A percentile compares a stretch with the other conserved stretches of the same genome.
These are phyloP conservation scores for Mohoua ochrocephala DNA, from an alignment of 2,113 vertebrate genomes.

Conservation along the genomic window DNA sequence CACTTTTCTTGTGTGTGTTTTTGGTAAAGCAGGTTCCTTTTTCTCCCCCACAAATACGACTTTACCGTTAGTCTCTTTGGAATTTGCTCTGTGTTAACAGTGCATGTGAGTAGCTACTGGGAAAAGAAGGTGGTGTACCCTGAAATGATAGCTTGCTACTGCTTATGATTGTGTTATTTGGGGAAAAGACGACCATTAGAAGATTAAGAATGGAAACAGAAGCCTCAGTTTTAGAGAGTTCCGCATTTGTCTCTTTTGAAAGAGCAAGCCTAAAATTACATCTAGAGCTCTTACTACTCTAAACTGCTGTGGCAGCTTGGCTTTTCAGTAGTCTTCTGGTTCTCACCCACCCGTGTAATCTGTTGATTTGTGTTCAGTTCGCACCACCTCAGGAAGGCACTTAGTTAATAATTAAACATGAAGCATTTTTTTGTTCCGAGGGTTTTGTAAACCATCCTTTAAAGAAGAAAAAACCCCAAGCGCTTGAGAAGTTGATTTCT, in stretches of 20 bases:
- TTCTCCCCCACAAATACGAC: background rate
- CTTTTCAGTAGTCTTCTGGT: background rate
- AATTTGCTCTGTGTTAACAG: background rate
- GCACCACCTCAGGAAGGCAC: background rate
- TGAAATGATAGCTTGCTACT: background rate
- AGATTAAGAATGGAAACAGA: background rate
- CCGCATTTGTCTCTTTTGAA: background rate
- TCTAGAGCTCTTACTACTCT: background rate
- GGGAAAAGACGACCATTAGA: background rate
- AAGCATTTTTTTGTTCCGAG: background rate
- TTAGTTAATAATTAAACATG: slow-evolving; percentile 6
- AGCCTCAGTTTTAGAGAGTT: background rate
- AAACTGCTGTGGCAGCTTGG: background rate
- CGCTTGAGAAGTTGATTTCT: background rate
- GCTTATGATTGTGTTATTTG: background rate
- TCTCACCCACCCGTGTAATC: background rate
- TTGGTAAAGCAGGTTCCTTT: background rate
- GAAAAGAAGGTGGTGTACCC: background rate
- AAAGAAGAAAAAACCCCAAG: background rate
- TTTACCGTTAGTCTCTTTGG: background rate
- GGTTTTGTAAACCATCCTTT: background rate
- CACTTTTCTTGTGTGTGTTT: background rate
- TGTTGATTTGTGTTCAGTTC: background rate
- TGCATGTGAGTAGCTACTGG: background rate
- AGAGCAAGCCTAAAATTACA: background rate